Conservation (phyloP, 2,113 vertebrate species). For the Bombycilla garrulus region DNA sequence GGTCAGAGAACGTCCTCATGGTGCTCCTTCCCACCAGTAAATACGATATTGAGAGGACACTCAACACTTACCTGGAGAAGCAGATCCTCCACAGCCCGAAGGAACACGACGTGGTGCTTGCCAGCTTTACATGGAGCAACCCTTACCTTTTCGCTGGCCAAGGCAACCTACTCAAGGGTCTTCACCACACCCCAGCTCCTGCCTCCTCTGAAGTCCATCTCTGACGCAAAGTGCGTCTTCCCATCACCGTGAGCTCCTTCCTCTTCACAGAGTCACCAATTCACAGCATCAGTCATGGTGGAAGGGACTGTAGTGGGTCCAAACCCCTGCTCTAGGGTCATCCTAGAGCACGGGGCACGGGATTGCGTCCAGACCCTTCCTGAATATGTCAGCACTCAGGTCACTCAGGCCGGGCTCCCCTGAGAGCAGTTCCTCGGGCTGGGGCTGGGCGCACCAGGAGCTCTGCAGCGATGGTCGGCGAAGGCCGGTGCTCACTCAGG, state of each 20-base stretch:
- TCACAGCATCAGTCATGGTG: not conserved
- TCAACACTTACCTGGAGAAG: not conserved
- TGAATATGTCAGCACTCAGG: fast-evolving
- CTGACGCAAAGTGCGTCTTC: fast-evolving
- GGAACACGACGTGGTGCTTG: fast-evolving
- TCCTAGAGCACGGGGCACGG: not conserved
- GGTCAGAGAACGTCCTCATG: not conserved
- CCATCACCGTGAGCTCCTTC: fast-evolving
- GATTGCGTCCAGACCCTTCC: fast-evolving
- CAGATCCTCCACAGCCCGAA: not conserved
- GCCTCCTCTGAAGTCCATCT: not conserved
- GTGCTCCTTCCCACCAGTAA: not conserved
- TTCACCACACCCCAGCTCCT: fast-evolving
- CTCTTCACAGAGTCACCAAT: not conserved
- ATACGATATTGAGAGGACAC: fast-evolving
- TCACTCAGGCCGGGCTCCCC: fast-evolving
- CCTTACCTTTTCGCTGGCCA: fast-evolving
- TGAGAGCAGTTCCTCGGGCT: not conserved
- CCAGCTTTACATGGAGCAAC: no score
- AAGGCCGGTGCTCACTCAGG: fast-evolving
- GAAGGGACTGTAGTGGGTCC: not conserved
- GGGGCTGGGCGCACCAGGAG: fast-evolving
- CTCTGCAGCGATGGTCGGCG: fast-evolving
- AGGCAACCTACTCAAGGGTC: fast-evolving
- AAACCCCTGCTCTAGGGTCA: not conserved